Conservation (phyloP, 2,888 invertebrate species). For the Dendrolimus houi region DNA sequence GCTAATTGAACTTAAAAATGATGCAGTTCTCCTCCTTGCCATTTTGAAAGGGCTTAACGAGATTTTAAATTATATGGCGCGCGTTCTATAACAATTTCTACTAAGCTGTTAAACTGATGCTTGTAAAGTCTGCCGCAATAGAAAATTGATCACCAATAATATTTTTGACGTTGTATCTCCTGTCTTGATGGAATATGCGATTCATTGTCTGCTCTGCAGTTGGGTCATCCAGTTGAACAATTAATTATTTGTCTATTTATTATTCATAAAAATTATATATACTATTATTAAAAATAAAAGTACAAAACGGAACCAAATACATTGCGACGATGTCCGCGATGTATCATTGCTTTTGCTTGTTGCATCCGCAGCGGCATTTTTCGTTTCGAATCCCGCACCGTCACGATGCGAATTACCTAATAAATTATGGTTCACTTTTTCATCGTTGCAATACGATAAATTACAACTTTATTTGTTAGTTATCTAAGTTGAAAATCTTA, state of each 20-base stretch:
- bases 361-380: constrained; percentile 58
- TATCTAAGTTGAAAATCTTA: background rate
- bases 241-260: background rate
- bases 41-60: no score
- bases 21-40: no score
- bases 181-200: no score
- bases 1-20: no score
- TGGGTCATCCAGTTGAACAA: no score
- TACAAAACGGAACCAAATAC: constrained; percentile 27
- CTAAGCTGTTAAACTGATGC: no score
- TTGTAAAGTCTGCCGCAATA: no score
- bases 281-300: constrained; percentile 4
- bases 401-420: constrained; percentile 39
- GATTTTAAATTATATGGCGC: no score
- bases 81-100: no score
- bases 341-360: constrained; percentile 66
- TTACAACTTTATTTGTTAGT: constrained; percentile 3
- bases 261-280: background rate
- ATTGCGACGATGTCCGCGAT: constrained; percentile 57
- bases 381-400: constrained; percentile 44
- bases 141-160: no score
- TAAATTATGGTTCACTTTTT: constrained; percentile 25
- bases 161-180: no score
- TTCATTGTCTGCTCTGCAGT: no score
- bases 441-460: background rate